phyloP scores from a whole-genome alignment of 35 echinoderm and acorn worm species.

The Hemicentrotus pulcherrimus region DNA sequence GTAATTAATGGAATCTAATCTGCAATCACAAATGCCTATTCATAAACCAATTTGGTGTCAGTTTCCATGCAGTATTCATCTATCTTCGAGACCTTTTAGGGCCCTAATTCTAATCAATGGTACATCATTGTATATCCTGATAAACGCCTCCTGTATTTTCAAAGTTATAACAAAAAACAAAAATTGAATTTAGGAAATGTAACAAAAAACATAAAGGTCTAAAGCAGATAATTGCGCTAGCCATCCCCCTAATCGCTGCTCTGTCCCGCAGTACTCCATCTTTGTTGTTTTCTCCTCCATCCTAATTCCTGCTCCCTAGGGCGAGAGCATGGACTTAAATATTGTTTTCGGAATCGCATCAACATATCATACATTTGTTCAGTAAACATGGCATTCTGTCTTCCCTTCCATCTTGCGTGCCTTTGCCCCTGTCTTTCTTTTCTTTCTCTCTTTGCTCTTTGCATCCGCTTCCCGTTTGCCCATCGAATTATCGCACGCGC shows the following conservation, averaged over 20 bases:
- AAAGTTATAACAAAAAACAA: not conserved
- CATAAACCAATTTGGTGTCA: no score
- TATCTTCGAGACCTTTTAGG: no score
- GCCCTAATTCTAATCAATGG: no score
- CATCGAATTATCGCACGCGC: constrained; percentile 8
- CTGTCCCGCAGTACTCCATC: not conserved
- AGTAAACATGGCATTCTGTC: constrained; percentile 27
- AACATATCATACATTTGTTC: constrained; percentile 47
- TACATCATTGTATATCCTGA: not conserved
- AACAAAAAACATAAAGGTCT: not conserved
- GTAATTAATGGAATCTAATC: no score
- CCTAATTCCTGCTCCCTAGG: not conserved
- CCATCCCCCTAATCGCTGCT: not conserved
- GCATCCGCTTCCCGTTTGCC: not conserved
- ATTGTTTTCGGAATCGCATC: constrained; percentile 41
- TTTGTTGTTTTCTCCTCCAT: not conserved
- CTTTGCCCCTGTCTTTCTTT: not conserved
- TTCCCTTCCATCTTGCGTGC: not conserved
- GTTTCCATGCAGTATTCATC: no score
- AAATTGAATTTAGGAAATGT: not conserved
- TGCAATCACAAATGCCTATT: no score
- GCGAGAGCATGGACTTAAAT: not conserved
- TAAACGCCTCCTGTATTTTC: not conserved
- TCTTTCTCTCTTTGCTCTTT: constrained; percentile 33
- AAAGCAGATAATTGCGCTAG: not conserved